These are phyloP conservation scores for Sparus aurata DNA, from an alignment of 2,797 vertebrate genomes.

Conservation along the genomic window DNA sequence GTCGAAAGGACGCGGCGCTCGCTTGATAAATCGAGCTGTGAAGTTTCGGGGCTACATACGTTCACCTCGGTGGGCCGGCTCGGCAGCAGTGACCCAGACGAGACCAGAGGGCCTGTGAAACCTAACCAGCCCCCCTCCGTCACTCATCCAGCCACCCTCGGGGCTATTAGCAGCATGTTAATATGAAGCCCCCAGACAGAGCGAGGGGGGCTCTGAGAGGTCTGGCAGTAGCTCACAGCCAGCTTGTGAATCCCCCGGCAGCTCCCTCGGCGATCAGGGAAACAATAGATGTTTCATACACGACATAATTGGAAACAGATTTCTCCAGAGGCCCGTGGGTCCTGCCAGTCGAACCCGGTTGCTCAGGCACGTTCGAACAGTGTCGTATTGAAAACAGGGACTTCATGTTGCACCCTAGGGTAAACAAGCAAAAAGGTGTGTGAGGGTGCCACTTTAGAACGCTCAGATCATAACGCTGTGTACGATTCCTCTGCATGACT, in stretches of 20 bases:
- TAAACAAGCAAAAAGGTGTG: not conserved
- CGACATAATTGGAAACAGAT: conserved; percentile 61
- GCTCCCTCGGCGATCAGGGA: conserved; percentile 7
- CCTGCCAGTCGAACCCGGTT: conserved; percentile 3
- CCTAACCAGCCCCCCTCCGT: conserved; percentile 11
- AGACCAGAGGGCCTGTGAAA: conserved; percentile 65
- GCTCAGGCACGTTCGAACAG: conserved; percentile 6
- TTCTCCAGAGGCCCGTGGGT: conserved; percentile 20
- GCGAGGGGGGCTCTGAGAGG: not conserved
- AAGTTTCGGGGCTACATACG: not conserved
- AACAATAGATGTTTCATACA: conserved; percentile 64
- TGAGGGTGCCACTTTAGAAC: not conserved
- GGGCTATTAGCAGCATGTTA: conserved; percentile 54
- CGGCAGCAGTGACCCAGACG: conserved; percentile 38
- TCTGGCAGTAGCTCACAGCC: conserved; percentile 19
- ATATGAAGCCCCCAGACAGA: conserved; percentile 34
- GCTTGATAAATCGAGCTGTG: conserved; percentile 17
- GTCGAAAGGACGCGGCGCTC: not conserved
- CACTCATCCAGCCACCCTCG: conserved; percentile 31
- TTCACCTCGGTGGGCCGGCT: not conserved
- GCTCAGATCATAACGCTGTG: not conserved
- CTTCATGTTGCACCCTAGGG: not conserved
- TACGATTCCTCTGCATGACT: not conserved
- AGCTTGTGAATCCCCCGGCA: conserved; percentile 30
- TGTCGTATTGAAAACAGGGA: conserved; percentile 9